Evolutionary conservation across 1,140 invertebrate species (phyloP), one percentile per base, ranked within the genome.

Genomic region (Drosophila nebulosa): DNA sequence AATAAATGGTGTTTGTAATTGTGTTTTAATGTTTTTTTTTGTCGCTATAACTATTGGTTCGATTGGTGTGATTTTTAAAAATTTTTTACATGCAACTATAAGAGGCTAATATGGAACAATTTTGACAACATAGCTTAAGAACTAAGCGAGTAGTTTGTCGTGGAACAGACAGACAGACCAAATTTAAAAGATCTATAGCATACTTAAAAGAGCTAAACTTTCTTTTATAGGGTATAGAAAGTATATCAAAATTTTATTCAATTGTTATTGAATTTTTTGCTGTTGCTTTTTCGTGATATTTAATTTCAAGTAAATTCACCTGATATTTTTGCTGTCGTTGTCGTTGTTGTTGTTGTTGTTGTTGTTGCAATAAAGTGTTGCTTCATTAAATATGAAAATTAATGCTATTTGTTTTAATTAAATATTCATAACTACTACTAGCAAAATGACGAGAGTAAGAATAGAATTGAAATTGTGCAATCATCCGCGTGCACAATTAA

Each of bases 331-430:
- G 27, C 55, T 26, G 22, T 16, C 42, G 27, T 55, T 62, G 46
- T 24, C 53, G 76, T 72, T 67, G 75, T n/a, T n/a, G n/a, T n/a
- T n/a, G 27, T 57, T 26, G 22, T 16, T 51, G 27, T 55, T 62
- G 46, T 24, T 57, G 76, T 72, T 67, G 75, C 16, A 81, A 88
- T 86, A 74, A 81, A 80, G 78, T 88, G 78, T 78, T 78, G 81
- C 83, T 72, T 88, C 78, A 86, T 86, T 86, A 88, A 81, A 75
- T 81, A 86, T 86, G 81, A 78, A 86, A 86, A 86, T 88, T 75
- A 81, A 75, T 78, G 70, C 74, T 64, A 81, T 86, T 88, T 69
- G 64, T 64, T 75, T 69, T 65, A 69, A 81, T 86, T 86, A 88
- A 88, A 78, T 88, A 86, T 86, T 75, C 66, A 86, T 78, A 57